Conservation (phyloP, 2,113 vertebrate species). For the Rhabdomys dilectus region DNA sequence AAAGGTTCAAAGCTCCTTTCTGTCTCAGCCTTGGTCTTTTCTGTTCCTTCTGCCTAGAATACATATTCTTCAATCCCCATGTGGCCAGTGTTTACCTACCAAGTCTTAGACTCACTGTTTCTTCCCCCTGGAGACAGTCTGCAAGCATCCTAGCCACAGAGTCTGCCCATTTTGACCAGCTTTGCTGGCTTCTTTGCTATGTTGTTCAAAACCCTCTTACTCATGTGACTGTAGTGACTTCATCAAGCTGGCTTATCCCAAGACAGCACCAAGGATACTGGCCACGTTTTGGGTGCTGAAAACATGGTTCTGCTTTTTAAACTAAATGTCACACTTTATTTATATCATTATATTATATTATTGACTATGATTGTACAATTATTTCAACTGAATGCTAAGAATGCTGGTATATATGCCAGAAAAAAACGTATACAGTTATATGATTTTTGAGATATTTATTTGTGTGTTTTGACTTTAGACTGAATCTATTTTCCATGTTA, state of each 20-base stretch:
- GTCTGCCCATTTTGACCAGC: background rate
- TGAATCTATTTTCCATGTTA: background rate
- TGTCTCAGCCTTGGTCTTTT: background rate
- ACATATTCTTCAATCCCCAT: background rate
- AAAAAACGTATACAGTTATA: background rate
- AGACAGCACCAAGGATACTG: background rate
- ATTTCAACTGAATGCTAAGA: background rate
- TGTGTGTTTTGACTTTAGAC: background rate
- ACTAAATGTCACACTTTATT: background rate
- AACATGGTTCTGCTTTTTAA: background rate
- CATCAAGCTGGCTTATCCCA: background rate
- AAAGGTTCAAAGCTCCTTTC: background rate
- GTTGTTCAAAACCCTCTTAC: background rate
- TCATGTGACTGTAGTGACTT: background rate
- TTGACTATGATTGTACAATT: background rate
- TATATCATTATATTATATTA: background rate
- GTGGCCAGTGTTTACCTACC: background rate
- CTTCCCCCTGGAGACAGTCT: background rate
- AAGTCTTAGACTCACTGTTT: too few relatives aligned
- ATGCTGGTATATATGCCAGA: background rate
- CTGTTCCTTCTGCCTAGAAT: background rate
- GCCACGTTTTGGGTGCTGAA: too few relatives aligned
- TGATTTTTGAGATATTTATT: background rate
- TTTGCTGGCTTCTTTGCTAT: background rate
- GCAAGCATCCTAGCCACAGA: accelerated